Evolutionary conservation across 2,888 invertebrate species (phyloP).

Genomic region (Rhagonycha lutea): DNA sequence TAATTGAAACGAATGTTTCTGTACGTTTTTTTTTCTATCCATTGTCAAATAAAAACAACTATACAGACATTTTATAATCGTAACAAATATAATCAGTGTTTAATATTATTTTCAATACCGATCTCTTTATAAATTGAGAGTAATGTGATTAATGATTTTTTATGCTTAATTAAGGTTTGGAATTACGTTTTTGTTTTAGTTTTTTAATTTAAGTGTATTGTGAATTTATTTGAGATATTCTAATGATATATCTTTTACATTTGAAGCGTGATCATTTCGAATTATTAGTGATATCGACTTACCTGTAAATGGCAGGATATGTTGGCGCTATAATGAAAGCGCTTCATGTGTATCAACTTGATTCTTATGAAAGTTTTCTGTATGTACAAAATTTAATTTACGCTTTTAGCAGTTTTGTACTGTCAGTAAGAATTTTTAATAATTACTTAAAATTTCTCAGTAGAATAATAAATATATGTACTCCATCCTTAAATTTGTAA

Average conservation of each 20-base stretch:
- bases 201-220: slow-evolving; percentile 1
- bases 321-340: not conserved
- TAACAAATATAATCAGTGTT: slow-evolving; percentile 19
- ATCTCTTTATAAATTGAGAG: slow-evolving; percentile 6
- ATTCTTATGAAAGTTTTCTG: slow-evolving; percentile 7
- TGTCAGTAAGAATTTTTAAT: slow-evolving; percentile 14
- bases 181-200: not conserved
- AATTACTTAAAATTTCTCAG: slow-evolving; percentile 13
- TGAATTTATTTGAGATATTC: slow-evolving; percentile 5
- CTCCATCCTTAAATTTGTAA: slow-evolving; percentile 43
- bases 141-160: not conserved
- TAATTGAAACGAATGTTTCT: not conserved
- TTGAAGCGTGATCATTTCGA: slow-evolving; percentile 7
- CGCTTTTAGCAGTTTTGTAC: slow-evolving; percentile 10
- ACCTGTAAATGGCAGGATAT: not conserved
- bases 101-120: slow-evolving; percentile 9
- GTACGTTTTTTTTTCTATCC: not conserved
- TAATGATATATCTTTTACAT: slow-evolving; percentile 5
- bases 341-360: slow-evolving; percentile 13
- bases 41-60: slow-evolving; percentile 8
- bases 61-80: slow-evolving; percentile 15
- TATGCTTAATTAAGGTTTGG: not conserved
- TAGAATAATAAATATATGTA: slow-evolving; percentile 24
- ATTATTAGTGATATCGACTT: not conserved
- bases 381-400: slow-evolving; percentile 11